phyloP scores from a whole-genome alignment of 2,797 vertebrate genomes.

The Enoplosus armatus region DNA sequence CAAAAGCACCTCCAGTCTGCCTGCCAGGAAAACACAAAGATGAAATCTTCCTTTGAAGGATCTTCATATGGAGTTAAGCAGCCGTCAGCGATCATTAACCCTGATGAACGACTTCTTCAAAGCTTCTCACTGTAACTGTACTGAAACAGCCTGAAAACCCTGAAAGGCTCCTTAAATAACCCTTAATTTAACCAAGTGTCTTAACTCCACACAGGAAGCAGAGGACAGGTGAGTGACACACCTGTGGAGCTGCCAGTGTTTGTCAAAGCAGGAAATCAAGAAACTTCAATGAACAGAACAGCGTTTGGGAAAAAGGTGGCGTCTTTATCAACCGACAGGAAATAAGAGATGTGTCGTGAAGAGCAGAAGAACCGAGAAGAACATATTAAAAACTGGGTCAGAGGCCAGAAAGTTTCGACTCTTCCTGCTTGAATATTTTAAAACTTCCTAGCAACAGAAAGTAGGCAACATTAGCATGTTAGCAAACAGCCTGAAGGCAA shows the following conservation, averaged over 20 bases:
- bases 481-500: constrained; percentile 2
- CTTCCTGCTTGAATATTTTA: background rate
- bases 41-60: constrained; percentile 41
- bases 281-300: too few species aligned
- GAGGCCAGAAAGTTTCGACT: background rate
- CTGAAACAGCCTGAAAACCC: background rate
- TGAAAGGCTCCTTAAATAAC: background rate
- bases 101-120: constrained; percentile 13
- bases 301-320: too few species aligned
- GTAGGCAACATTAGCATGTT: constrained; percentile 1
- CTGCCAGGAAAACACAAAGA: background rate
- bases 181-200: background rate
- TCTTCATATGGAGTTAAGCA: constrained; percentile 5
- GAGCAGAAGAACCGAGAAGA: too few species aligned
- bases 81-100: constrained; percentile 28
- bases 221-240: too few species aligned
- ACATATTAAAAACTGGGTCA: constrained; percentile 6
- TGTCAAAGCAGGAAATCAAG: too few species aligned
- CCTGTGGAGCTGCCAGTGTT: background rate
- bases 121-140: constrained; percentile 1
- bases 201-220: background rate
- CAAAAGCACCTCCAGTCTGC: background rate
- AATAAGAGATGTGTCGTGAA: background rate
- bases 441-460: constrained; percentile 23
- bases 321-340: background rate